These are phyloP conservation scores for Mythimna pallens DNA, from an alignment of 2,888 invertebrate species.

Conservation along the genomic window DNA sequence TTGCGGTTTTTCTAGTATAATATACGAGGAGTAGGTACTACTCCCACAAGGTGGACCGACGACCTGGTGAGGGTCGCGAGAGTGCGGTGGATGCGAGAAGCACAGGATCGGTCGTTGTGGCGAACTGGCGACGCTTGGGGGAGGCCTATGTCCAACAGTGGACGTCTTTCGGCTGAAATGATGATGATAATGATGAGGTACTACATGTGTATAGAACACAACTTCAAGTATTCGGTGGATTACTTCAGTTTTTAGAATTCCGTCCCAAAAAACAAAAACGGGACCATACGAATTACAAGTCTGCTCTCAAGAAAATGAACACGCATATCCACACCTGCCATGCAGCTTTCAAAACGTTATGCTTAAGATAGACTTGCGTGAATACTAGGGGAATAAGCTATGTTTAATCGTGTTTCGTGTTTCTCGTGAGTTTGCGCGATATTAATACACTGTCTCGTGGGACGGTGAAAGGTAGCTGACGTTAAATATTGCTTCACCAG, in stretches of 20 bases:
- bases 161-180: no score
- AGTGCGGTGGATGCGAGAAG: no score
- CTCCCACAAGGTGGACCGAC: no score
- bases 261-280: no score
- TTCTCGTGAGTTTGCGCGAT: slow-evolving; percentile 1
- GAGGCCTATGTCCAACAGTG: no score
- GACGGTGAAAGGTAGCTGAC: not conserved
- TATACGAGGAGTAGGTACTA: no score
- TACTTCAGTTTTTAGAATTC: no score
- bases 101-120: no score
- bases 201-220: no score
- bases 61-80: no score
- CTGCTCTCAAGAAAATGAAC: not conserved
- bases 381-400: slow-evolving; percentile 10
- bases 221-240: not conserved
- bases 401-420: slow-evolving; percentile 3
- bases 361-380: slow-evolving; percentile 11
- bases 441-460: slow-evolving; percentile 16
- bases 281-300: not conserved
- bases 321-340: slow-evolving; percentile 25
- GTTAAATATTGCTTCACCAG: not conserved
- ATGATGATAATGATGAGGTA: no score
- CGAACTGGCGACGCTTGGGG: no score
- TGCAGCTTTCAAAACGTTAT: slow-evolving; percentile 26
- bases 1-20: not conserved